Evolutionary conservation across 2,797 vertebrate species (phyloP).

Genomic region (Sciurus carolinensis): DNA sequence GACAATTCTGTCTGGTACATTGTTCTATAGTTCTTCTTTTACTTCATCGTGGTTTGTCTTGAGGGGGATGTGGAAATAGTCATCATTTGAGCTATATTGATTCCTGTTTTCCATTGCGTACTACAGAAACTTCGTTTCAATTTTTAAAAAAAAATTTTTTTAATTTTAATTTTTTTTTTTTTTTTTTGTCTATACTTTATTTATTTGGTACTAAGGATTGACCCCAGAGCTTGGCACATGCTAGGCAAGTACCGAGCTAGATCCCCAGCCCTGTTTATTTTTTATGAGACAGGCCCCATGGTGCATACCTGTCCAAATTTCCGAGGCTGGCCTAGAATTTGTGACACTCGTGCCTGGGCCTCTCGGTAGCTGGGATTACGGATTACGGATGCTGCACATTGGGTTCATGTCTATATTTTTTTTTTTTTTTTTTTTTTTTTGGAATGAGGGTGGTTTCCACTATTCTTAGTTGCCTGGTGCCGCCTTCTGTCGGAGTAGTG

Average conservation of each 20-base stretch:
- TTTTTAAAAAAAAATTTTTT: background rate
- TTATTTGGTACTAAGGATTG: too few relatives aligned
- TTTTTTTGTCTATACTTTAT: too few relatives aligned
- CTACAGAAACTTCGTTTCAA: background rate
- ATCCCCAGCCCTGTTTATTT: too few relatives aligned
- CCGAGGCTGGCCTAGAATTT: background rate
- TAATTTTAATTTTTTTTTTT: too few relatives aligned
- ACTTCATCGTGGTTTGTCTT: background rate
- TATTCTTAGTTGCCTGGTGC: background rate
- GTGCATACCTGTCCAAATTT: background rate
- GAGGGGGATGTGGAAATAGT: background rate
- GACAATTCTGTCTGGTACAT: background rate
- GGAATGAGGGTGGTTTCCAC: background rate
- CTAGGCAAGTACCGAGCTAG: too few relatives aligned
- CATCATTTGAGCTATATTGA: background rate
- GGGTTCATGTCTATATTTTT: background rate
- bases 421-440: background rate
- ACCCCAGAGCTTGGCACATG: too few relatives aligned
- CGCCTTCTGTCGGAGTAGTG: background rate
- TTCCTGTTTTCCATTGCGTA: conserved; percentile 21
- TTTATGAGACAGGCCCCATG: too few relatives aligned
- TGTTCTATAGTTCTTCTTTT: background rate
- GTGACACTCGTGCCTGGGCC: background rate
- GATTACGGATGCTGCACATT: background rate
- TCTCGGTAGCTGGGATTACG: background rate